Conservation (phyloP, 35 echinoderm and acorn worm genomes). For the Apostichopus japonicus region DNA sequence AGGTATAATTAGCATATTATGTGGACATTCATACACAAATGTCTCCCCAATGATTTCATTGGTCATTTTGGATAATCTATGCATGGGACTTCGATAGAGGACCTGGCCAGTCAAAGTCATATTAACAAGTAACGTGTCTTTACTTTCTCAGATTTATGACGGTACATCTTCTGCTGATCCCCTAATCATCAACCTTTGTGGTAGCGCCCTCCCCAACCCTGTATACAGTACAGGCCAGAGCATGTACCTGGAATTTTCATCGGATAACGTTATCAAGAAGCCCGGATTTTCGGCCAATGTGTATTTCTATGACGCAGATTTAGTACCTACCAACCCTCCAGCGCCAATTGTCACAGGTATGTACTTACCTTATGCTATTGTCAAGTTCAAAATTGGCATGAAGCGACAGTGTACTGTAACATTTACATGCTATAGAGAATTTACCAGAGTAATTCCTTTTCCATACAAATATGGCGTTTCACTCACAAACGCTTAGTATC, state of each 20-base stretch:
- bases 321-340: background rate
- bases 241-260: background rate
- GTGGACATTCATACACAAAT: too few species aligned
- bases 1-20: too few species aligned
- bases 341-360: background rate
- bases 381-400: too few species aligned
- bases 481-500: too few species aligned
- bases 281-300: conserved; percentile 19
- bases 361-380: background rate
- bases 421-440: too few species aligned
- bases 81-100: too few species aligned
- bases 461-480: too few species aligned
- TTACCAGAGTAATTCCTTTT: too few species aligned
- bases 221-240: conserved; percentile 2
- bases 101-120: too few species aligned
- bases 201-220: background rate
- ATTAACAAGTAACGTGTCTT: background rate
- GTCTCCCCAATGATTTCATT: too few species aligned
- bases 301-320: conserved; percentile 22
- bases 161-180: background rate
- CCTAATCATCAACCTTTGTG: background rate
- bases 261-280: background rate
- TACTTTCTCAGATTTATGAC: conserved; percentile 19
- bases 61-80: too few species aligned
- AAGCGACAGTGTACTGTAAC: too few species aligned